A percentile compares a stretch with the other conserved stretches of the same genome.
Evolutionary conservation across 1,140 invertebrate species (phyloP).

Genomic region (Saccostrea echinata): DNA sequence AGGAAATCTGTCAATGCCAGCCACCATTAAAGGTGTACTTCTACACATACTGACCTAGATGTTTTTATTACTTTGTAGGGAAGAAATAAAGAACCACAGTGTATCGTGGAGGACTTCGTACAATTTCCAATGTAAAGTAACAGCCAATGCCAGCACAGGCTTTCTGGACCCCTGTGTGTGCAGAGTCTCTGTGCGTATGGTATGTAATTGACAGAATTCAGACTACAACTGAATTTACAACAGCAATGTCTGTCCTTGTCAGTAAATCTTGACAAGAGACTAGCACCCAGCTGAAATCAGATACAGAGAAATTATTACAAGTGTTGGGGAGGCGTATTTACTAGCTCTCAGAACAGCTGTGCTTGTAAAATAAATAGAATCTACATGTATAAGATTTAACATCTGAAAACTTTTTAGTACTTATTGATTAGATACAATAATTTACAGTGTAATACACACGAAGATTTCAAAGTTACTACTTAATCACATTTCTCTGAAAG

Average conservation of each 20-base stretch:
- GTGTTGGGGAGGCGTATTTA: not conserved
- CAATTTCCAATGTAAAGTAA: constrained; percentile 97
- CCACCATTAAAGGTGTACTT: not conserved
- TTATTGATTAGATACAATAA: too few relatives aligned
- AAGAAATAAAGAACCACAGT: constrained; percentile 95
- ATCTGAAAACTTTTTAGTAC: too few relatives aligned
- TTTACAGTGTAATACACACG: too few relatives aligned
- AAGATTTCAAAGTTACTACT: too few relatives aligned
- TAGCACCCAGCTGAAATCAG: not conserved
- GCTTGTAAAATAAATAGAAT: too few relatives aligned
- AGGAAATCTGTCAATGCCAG: not conserved
- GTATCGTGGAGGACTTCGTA: constrained; percentile 95
- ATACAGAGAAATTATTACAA: not conserved
- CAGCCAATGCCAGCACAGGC: constrained; percentile 95
- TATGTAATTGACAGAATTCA: constrained; percentile 80
- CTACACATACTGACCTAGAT: not conserved
- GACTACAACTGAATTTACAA: too few relatives aligned
- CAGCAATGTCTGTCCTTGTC: too few relatives aligned
- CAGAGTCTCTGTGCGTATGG: constrained; percentile 96
- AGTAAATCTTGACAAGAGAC: not conserved
- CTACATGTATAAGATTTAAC: too few relatives aligned
- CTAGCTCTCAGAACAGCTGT: too few relatives aligned
- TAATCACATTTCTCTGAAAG: too few relatives aligned
- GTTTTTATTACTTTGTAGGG: constrained; percentile 83
- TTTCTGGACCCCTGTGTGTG: constrained; percentile 94